Percentiles rank a stretch among this genome's conserved stretches.
Conservation (phyloP, 2,113 vertebrate species). For the Ia io region DNA sequence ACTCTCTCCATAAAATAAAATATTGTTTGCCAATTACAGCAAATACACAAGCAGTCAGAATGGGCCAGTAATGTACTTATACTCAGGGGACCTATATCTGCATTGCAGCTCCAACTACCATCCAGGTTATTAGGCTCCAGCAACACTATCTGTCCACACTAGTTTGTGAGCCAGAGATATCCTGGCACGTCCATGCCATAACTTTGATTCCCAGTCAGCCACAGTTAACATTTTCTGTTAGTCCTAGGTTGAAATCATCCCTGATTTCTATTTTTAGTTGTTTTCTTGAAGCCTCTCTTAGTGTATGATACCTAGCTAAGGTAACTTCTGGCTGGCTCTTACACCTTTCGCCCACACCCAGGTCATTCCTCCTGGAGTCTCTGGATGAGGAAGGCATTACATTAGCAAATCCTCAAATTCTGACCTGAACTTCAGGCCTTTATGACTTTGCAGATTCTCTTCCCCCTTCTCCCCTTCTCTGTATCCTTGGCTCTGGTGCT, state of each 20-base stretch:
- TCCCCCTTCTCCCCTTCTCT: background rate
- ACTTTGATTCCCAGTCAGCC: background rate
- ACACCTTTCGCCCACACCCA: background rate
- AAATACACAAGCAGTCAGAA: no score
- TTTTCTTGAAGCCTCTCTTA: conserved; percentile 8
- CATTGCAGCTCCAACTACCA: background rate
- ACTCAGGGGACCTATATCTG: no score
- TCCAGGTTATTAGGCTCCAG: background rate
- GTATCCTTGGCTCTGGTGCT: background rate
- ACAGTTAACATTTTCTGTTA: background rate
- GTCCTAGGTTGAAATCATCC: background rate
- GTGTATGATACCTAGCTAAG: background rate
- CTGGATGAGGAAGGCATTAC: background rate
- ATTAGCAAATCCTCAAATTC: background rate
- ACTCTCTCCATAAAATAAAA: no score
- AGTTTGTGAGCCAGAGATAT: background rate
- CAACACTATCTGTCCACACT: background rate
- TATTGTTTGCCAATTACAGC: no score
- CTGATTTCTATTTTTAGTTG: background rate
- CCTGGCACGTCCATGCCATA: background rate
- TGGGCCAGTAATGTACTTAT: no score
- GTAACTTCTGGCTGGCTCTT: background rate
- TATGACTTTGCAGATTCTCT: background rate
- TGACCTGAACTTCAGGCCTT: background rate
- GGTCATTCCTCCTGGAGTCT: background rate